These are phyloP conservation scores for Eriocheir sinensis DNA, from an alignment of 1,140 invertebrate species.

Conservation along the genomic window DNA sequence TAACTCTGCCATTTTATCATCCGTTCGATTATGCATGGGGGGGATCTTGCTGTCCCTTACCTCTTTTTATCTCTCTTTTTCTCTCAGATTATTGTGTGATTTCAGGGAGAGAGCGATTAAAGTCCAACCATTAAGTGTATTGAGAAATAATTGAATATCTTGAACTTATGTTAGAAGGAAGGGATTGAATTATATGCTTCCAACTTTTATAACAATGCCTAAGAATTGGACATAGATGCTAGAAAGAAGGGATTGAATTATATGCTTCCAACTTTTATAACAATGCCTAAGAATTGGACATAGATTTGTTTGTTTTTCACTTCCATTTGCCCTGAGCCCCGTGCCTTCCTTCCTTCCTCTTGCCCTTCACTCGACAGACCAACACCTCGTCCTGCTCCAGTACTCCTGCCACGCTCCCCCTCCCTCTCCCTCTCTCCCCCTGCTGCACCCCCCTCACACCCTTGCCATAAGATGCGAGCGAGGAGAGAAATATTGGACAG, in stretches of 20 bases:
- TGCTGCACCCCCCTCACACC: neutral
- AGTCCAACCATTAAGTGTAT: too few relatives aligned
- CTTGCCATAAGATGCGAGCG: neutral
- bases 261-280: too few relatives aligned
- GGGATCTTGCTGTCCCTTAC: neutral
- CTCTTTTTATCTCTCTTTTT: neutral
- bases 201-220: too few relatives aligned
- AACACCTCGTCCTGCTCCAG: neutral
- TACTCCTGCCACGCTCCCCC: neutral
- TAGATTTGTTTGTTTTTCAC: too few relatives aligned
- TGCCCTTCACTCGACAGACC: neutral
- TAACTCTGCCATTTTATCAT: neutral
- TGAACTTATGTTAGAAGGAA: too few relatives aligned
- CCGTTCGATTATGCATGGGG: too few relatives aligned
- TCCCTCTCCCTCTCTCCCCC: neutral
- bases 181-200: too few relatives aligned
- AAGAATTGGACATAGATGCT: too few relatives aligned
- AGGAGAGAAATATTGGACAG: neutral
- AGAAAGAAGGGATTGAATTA: too few relatives aligned
- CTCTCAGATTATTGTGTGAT: too few relatives aligned
- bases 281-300: neutral
- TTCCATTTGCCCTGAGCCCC: neutral
- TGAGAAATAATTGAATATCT: too few relatives aligned
- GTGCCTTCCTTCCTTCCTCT: slow-evolving; percentile 3
- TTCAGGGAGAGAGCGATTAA: too few relatives aligned